Evolutionary conservation across 2,797 vertebrate genomes (phyloP).

Genomic region (Ctenopoma multispine): DNA sequence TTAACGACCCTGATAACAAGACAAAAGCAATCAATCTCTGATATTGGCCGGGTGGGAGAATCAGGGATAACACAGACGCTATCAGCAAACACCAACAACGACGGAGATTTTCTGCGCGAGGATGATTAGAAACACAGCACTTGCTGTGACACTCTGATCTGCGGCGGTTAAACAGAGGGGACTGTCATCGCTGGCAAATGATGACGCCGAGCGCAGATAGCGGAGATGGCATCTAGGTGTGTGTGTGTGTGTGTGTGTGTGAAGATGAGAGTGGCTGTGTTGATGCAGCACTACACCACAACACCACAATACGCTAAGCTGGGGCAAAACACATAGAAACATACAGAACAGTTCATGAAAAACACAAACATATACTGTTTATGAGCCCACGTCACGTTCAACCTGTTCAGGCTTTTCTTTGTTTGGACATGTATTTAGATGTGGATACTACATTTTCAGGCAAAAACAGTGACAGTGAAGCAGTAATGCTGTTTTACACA

Average conservation of each 20-base stretch:
- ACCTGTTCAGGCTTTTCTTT: background rate
- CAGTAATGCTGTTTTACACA: background rate
- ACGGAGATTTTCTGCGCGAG: slow-evolving; percentile 57
- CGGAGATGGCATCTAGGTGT: slow-evolving; percentile 58
- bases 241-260: slow-evolving; percentile 23
- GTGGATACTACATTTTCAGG: background rate
- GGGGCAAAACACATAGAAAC: slow-evolving; percentile 13
- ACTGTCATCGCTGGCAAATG: slow-evolving; percentile 72
- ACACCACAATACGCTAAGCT: slow-evolving; percentile 12
- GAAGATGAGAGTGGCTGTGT: slow-evolving; percentile 28
- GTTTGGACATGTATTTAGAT: background rate
- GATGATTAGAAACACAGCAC: slow-evolving; percentile 69
- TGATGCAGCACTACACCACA: no score
- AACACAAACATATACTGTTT: background rate
- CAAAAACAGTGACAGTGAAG: background rate
- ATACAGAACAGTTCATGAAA: background rate
- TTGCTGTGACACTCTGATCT: slow-evolving; percentile 61
- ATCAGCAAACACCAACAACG: slow-evolving; percentile 65
- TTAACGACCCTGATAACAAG: slow-evolving; percentile 71
- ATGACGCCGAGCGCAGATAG: slow-evolving; percentile 62
- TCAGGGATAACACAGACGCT: slow-evolving; percentile 54
- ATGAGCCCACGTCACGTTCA: background rate
- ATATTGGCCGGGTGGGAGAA: slow-evolving; percentile 67
- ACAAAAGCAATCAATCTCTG: slow-evolving; percentile 78
- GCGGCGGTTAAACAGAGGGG: slow-evolving; percentile 62